Base-by-base conservation (phyloP, 2,113 vertebrate genomes). In the Syngnathus floridae region DNA sequence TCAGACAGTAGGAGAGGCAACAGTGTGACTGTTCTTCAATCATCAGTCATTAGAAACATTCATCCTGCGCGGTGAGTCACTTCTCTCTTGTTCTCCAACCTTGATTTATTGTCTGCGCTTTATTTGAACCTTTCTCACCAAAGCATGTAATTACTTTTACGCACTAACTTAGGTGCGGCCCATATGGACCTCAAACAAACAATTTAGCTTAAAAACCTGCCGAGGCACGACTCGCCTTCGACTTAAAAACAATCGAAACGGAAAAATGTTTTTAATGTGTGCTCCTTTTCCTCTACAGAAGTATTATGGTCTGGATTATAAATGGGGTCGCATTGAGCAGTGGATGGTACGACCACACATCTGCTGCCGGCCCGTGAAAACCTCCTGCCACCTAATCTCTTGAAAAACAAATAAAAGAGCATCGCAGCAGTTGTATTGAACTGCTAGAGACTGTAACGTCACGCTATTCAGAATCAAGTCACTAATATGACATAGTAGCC, bases 261-360 rank as follows among this genome's bases (percentile, higher is more conserved):
- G 45, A 46, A 13, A n/a, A 51, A n/a, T 21, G 19, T 51, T 51
- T 51, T 31, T 56, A 56, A 56, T 56, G 14, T 56, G 26, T 41
- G 58, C 56, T 59, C 12, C 52, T 48, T 59, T 41, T 52, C 61
- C 31, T 38, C 67, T 81, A 69, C 92, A 97, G 95, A 97, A 92
- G 85, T 95, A 93, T 89, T 94, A 93, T 89, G 94, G 94, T 88
- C 90, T 94, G 94, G 95, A 96, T 76, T 91, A 91, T 88, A 97
- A 97, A 72, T 97, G 94, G 94, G 94, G 94, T 61, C 94, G 94
- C 91, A 98, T 98, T 92, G 95, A 98, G 74, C 94, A 95, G 71
- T 98, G 95, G 95, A 98, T 98, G 95, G 95, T 98, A 97, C 88
- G 88, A 72, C 57, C 35, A 8, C 55, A 22, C 38, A 17, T 40